Conservation (phyloP, 1,140 invertebrate genomes). For the Trachelipus rathkii region DNA sequence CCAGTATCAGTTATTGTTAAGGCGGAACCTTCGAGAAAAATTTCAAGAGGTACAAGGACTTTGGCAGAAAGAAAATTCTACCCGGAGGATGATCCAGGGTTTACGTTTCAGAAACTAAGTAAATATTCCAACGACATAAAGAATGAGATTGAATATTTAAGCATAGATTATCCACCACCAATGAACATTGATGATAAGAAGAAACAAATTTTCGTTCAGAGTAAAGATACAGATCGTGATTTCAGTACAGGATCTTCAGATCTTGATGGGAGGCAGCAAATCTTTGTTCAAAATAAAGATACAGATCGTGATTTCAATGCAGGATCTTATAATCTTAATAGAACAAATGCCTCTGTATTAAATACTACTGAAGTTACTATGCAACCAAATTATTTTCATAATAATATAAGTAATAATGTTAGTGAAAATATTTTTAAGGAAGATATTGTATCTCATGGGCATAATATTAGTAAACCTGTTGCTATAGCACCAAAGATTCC, state of each 20-base stretch:
- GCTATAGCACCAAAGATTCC: constrained; percentile 39
- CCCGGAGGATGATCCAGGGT: neutral
- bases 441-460: neutral
- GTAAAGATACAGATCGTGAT: constrained; percentile 37
- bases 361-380: neutral
- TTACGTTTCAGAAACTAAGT: neutral
- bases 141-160: neutral
- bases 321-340: neutral
- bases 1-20: constrained; percentile 43
- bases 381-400: neutral
- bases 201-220: constrained; percentile 32
- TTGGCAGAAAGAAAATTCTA: constrained; percentile 41
- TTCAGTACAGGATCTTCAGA: neutral
- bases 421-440: constrained; percentile 4
- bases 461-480: constrained; percentile 27
- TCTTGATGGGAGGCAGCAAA: neutral
- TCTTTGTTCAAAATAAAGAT: neutral
- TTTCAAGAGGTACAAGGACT: constrained; percentile 26
- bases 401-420: constrained; percentile 9
- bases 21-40: constrained; percentile 23
- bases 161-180: neutral
- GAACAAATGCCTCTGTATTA: neutral
- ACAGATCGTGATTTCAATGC: neutral
- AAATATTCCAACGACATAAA: neutral
- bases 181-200: constrained; percentile 21